Evolutionary conservation across 1,140 invertebrate species (phyloP), one percentile per base, ranked within the genome.

Genomic region (Ruditapes philippinarum): DNA sequence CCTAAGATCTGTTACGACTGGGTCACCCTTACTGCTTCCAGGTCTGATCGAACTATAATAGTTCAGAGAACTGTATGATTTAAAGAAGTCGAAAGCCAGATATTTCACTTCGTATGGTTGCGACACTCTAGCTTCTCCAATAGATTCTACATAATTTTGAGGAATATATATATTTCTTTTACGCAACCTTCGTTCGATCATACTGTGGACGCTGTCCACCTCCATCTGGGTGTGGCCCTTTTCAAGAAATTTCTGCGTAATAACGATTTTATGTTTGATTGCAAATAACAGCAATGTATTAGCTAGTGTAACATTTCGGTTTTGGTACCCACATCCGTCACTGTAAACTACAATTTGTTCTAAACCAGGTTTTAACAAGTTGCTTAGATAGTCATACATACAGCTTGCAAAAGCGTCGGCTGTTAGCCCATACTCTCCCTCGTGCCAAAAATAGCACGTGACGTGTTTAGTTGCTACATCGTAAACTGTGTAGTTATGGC

Each of bases 161-260:
- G 76, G 83, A n/a, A 76, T 40, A 76, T 86, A 74, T 22, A 28
- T 81, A 9, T 17, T 36, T 38, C 81, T 74, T 28, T 90, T 79
- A 19, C 42, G 33, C 12, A 90, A 11, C 57, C 73, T 81, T 45
- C 62, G 22, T 51, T 89, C 90, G n/a, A 88, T 89, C 1, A 73
- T 68, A 31, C 73, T 83, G 87, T 96, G 95, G 1, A 95, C 93
- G 19, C 91, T 92, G 87, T 96, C 95, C 73, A 91, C 92, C 81
- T 96, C 95, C 94, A 96, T 96, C 80, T 95, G 95, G 31, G 95
- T 96, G 81, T 96, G 95, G 9, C 95, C 95, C 51, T 91, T 91
- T 90, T 95, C 94, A 17, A 96, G 86, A 92, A 91, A 96, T 89
- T 96, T 96, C 90, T 96, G 95, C 12, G 74, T 90, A 70, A 96